Evolutionary conservation across 2,888 invertebrate species (phyloP).

Genomic region (Sesamia inferens): DNA sequence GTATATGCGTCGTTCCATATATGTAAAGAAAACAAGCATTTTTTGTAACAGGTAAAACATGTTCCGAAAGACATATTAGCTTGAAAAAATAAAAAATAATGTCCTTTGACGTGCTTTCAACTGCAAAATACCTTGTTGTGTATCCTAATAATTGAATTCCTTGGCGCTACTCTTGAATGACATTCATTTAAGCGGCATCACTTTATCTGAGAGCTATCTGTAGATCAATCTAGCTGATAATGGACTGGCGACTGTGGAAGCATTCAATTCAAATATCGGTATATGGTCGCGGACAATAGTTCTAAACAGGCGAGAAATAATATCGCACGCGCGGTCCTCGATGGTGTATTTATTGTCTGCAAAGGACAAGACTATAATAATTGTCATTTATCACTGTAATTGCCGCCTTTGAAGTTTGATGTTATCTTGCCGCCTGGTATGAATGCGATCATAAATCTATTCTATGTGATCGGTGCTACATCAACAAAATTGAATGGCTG

Average conservation of each 20-base stretch:
- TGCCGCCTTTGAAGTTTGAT: conserved; percentile 88
- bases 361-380: conserved; percentile 84
- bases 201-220: conserved; percentile 80
- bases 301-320: conserved; percentile 85
- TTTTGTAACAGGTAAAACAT: conserved; percentile 64
- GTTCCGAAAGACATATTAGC: conserved; percentile 49
- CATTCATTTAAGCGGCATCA: conserved; percentile 70
- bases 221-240: conserved; percentile 83
- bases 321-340: conserved; percentile 81
- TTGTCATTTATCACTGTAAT: conserved; percentile 88
- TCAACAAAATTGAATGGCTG: conserved; percentile 69
- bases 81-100: conserved; percentile 37
- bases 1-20: conserved; percentile 38
- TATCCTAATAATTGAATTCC: conserved; percentile 45
- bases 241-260: conserved; percentile 77
- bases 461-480: conserved; percentile 72
- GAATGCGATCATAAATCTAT: conserved; percentile 78
- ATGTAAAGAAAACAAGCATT: conserved; percentile 46
- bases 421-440: conserved; percentile 82
- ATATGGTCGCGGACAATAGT: conserved; percentile 82
- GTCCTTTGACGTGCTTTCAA: conserved; percentile 23
- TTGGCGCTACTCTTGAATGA: conserved; percentile 61
- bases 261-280: conserved; percentile 88
- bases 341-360: conserved; percentile 85
- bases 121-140: conserved; percentile 34